Conservation (phyloP, 2,888 invertebrate genomes). For the Tenthredo scrophulariae region DNA sequence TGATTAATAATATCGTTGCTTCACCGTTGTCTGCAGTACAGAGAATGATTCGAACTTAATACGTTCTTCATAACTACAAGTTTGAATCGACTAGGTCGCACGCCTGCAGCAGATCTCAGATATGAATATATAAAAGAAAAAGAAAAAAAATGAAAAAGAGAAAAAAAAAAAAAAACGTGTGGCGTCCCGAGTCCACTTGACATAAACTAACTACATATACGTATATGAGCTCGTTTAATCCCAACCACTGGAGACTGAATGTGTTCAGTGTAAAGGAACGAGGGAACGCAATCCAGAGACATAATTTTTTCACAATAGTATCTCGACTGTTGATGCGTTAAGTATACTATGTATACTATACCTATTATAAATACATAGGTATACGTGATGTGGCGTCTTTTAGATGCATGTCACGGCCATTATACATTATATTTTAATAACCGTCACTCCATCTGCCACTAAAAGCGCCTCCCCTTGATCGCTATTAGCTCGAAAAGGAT, state of each 20-base stretch:
- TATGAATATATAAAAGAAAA: conserved; percentile 54
- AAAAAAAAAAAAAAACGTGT: neutral
- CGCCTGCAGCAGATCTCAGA: neutral
- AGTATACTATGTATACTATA: conserved; percentile 60
- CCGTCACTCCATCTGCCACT: conserved; percentile 34
- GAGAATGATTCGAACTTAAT: neutral
- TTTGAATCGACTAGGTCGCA: neutral
- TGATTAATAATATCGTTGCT: neutral
- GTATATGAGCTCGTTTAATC: neutral
- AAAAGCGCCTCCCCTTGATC: neutral
- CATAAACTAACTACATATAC: neutral
- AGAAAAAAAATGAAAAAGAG: neutral
- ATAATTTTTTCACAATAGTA: conserved; percentile 62
- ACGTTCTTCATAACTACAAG: neutral
- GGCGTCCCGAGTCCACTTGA: conserved; percentile 15
- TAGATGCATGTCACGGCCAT: conserved; percentile 63
- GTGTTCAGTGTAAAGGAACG: neutral
- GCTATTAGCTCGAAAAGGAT: neutral
- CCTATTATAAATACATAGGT: neutral
- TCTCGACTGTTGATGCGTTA: conserved; percentile 51
- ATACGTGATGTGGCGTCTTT: conserved; percentile 51
- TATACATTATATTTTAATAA: conserved; percentile 51
- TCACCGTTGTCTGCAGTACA: neutral
- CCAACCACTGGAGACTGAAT: neutral
- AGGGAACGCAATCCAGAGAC: conserved; percentile 1